phyloP scores from a whole-genome alignment of 2,113 vertebrate genomes.

The Ammodytes dubius region DNA sequence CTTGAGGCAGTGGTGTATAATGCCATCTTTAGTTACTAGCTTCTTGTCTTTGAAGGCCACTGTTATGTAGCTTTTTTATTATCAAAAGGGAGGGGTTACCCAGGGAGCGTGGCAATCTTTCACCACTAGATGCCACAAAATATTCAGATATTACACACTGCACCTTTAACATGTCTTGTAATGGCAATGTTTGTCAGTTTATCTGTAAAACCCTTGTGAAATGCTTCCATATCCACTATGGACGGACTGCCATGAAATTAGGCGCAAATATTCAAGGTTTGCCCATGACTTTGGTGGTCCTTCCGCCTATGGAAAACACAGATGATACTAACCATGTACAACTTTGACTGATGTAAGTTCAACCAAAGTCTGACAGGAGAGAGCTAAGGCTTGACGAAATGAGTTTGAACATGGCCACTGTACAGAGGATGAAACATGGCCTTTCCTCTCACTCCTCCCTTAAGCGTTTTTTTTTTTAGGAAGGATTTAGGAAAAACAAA shows the following conservation, averaged over 20 bases:
- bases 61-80: too few species aligned
- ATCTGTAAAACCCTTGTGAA: background rate
- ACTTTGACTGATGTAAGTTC: background rate
- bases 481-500: background rate
- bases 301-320: background rate
- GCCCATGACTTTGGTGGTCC: background rate
- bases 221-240: background rate
- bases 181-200: background rate
- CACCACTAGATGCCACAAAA: too few species aligned
- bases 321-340: background rate
- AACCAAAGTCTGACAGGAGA: background rate
- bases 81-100: too few species aligned
- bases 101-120: too few species aligned
- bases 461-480: background rate
- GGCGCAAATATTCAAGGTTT: background rate
- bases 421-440: background rate
- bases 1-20: too few species aligned
- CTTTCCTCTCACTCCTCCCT: too few species aligned
- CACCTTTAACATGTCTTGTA: background rate
- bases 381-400: background rate
- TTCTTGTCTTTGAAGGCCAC: too few species aligned
- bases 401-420: background rate
- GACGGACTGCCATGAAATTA: background rate
- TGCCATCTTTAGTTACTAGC: too few species aligned
- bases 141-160: too few species aligned